Evolutionary conservation across 2,113 vertebrate species (phyloP), one percentile per base, ranked within the genome.

Genomic region (Sciurus niger): DNA sequence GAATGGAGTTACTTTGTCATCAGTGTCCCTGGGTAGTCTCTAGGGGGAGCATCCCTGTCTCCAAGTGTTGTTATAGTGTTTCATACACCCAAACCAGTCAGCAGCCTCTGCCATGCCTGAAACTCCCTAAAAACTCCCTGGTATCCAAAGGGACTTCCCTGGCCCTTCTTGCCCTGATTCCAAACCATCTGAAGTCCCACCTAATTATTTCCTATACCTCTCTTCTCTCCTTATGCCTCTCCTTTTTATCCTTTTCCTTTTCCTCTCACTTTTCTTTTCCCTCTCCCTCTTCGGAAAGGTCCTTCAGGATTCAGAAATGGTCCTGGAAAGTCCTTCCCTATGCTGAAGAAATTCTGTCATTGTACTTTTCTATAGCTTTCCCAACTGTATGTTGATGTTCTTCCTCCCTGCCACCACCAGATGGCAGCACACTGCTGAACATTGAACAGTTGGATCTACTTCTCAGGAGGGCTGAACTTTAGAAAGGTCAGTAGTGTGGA

Each of bases 351-450:
- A 34, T 58, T 60, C 1, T 2, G 0, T 63, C 48, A 8, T 9
- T 55, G 9, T 24, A n/a, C 40, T 30, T 76, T 70, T 17, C 18
- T 3, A 28, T 14, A 2, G 37, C 18, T 43, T 14, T 18, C 10
- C 25, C 3, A 11, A 5, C 24, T 37, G 51, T 55, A 0, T 68
- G 17, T 65, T 0, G 0, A 12, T 37, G 90, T 34, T 34, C 63
- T 73, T 10, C 46, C 58, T n/a, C 1, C 2, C 1, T 20, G 2
- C 0, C 28, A 40, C 96, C 97, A 96, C 90, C 37, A 85, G 96
- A 53, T 90, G 97, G 96, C 94, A 90, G 94, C 90, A 80, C 58
- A 77, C 34, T n/a, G 77, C 90, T 46, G 58, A 67, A 7, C 70
- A 24, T 77, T 40, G 58, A 34, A 17, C 73, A 6, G 4, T 32